Evolutionary conservation across 2,113 vertebrate species (phyloP).

Genomic region (Sciurus niger): DNA sequence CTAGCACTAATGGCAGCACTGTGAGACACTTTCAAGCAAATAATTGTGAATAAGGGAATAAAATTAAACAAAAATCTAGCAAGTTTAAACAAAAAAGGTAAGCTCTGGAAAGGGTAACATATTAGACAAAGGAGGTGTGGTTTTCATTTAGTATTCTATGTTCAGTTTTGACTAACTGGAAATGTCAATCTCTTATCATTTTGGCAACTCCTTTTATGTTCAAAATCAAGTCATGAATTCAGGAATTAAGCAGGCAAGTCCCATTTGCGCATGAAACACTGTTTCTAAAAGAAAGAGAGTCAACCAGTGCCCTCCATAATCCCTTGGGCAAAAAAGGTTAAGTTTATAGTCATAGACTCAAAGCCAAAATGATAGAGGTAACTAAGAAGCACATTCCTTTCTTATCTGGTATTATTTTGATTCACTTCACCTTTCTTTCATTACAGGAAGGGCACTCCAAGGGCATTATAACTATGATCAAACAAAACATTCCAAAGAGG

Average conservation of each 20-base stretch:
- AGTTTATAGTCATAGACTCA: slow-evolving; percentile 13
- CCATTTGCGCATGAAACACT: slow-evolving; percentile 74
- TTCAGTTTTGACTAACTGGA: slow-evolving; percentile 87
- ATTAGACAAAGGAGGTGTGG: slow-evolving; percentile 85
- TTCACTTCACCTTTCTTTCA: slow-evolving; percentile 86
- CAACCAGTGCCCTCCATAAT: slow-evolving; percentile 69
- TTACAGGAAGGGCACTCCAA: slow-evolving; percentile 88
- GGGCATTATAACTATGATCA: slow-evolving; percentile 84
- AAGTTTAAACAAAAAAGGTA: not conserved
- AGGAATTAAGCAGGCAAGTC: slow-evolving; percentile 75
- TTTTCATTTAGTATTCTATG: slow-evolving; percentile 87
- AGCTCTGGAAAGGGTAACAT: slow-evolving; percentile 67
- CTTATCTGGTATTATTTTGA: slow-evolving; percentile 88
- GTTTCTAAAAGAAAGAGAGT: slow-evolving; percentile 57
- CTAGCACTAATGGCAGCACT: not conserved
- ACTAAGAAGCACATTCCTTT: slow-evolving; percentile 84
- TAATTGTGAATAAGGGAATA: slow-evolving; percentile 82
- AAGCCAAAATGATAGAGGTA: slow-evolving; percentile 80
- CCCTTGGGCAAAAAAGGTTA: slow-evolving; percentile 72
- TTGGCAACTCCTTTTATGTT: slow-evolving; percentile 86
- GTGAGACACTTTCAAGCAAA: slow-evolving; percentile 50
- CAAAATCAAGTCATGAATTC: slow-evolving; percentile 87
- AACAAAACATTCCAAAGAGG: slow-evolving; percentile 85
- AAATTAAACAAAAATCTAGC: slow-evolving; percentile 16
- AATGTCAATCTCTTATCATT: slow-evolving; percentile 86